These are phyloP conservation scores for Autographa pulchrina DNA, from an alignment of 2,888 invertebrate species.

Conservation along the genomic window DNA sequence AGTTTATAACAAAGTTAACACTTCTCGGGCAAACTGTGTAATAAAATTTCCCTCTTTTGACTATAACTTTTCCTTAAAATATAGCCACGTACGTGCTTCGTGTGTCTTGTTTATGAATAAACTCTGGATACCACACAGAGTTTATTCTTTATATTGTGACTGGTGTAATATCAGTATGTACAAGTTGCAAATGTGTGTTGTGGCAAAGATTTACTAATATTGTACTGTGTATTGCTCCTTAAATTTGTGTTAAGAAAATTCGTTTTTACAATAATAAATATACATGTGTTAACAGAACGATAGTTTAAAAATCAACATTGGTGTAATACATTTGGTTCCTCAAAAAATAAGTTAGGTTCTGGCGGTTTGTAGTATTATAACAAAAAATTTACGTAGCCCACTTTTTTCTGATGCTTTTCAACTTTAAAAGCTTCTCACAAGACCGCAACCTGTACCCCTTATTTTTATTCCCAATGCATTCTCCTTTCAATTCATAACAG, in stretches of 20 bases:
- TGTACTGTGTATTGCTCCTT: not conserved
- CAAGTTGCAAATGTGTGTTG: constrained; percentile 3
- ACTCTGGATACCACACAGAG: constrained; percentile 12
- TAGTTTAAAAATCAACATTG: too few species aligned
- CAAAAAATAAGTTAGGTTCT: too few species aligned
- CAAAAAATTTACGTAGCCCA: too few species aligned
- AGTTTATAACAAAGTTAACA: constrained; percentile 61
- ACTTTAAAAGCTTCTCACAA: too few species aligned
- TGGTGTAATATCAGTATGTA: constrained; percentile 3
- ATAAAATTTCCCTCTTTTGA: constrained; percentile 52
- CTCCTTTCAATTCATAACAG: constrained; percentile 32
- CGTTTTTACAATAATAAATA: too few species aligned
- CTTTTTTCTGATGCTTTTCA: not conserved
- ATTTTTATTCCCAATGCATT: not conserved
- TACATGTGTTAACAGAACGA: too few species aligned
- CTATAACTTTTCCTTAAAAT: constrained; percentile 50
- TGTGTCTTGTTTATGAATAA: constrained; percentile 42
- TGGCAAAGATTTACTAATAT: not conserved
- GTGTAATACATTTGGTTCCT: too few species aligned
- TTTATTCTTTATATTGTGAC: constrained; percentile 25
- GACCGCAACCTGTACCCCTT: not conserved
- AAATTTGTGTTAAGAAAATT: too few species aligned
- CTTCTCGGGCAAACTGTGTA: constrained; percentile 48
- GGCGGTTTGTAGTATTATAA: too few species aligned
- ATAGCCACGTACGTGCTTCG: constrained; percentile 35